Percentiles rank a stretch among this genome's conserved stretches.
These are phyloP conservation scores for Alethe castanea DNA, from an alignment of 2,113 vertebrate species.

Conservation along the genomic window DNA sequence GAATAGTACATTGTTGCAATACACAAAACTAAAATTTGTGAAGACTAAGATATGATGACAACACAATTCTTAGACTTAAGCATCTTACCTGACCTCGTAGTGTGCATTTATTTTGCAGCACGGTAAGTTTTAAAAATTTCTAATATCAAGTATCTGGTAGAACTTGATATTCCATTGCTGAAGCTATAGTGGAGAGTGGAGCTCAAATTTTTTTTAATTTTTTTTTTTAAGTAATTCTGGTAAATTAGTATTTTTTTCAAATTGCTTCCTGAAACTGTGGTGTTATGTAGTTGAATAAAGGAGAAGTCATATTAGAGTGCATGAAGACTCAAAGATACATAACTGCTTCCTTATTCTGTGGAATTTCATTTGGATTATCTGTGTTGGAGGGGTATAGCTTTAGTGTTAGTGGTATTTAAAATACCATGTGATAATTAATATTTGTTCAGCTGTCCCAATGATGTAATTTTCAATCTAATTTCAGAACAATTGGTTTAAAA, in stretches of 20 bases:
- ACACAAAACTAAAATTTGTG: neutral
- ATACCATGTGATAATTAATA: neutral
- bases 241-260: neutral
- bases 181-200: neutral
- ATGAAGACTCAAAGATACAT: neutral
- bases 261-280: neutral
- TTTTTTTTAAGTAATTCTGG: neutral
- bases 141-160: neutral
- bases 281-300: neutral
- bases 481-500: neutral
- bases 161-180: neutral
- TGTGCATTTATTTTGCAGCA: neutral
- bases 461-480: neutral
- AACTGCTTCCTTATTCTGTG: neutral
- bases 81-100: neutral
- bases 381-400: neutral
- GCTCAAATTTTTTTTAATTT: neutral
- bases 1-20: neutral
- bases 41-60: neutral
- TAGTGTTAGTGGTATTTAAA: neutral
- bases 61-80: neutral
- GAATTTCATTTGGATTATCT: neutral
- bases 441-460: neutral
- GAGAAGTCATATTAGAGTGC: neutral
- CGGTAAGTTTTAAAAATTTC: neutral